Percentiles rank a stretch among this genome's conserved stretches.
These are phyloP conservation scores for Apodemia mormo DNA, from an alignment of 2,888 invertebrate genomes.

Conservation along the genomic window DNA sequence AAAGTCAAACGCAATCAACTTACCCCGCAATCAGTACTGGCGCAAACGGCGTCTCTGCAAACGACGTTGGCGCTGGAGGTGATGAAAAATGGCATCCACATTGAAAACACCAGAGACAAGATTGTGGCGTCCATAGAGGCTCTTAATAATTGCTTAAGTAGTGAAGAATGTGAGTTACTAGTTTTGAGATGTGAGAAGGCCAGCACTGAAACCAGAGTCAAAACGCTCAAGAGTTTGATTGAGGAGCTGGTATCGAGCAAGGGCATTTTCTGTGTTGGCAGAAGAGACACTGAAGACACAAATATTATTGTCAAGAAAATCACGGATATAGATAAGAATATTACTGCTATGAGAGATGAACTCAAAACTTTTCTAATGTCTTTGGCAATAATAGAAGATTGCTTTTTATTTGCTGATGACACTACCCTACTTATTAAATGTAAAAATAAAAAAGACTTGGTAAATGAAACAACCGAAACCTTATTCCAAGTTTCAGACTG, in stretches of 20 bases:
- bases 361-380: no score
- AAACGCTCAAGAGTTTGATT: constrained; percentile 41
- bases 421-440: no score
- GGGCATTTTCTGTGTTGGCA: constrained; percentile 45
- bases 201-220: constrained; percentile 46
- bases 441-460: no score
- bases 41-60: constrained; percentile 57
- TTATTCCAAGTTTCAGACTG: no score
- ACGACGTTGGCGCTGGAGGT: constrained; percentile 55
- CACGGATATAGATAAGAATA: constrained; percentile 49
- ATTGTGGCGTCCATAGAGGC: constrained; percentile 47
- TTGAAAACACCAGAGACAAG: constrained; percentile 43
- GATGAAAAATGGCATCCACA: constrained; percentile 51
- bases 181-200: constrained; percentile 56
- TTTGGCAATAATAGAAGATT: no score
- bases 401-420: no score
- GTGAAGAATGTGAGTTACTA: constrained; percentile 56
- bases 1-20: constrained; percentile 22
- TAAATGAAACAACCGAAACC: no score
- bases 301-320: constrained; percentile 38
- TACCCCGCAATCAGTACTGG: constrained; percentile 51
- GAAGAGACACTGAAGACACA: constrained; percentile 22
- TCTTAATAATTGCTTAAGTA: constrained; percentile 46
- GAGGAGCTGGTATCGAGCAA: constrained; percentile 43
- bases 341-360: no score